Percentiles rank a stretch among this genome's conserved stretches.
phyloP scores from a whole-genome alignment of 2,888 invertebrate species.

The Aphodius sticticus region DNA sequence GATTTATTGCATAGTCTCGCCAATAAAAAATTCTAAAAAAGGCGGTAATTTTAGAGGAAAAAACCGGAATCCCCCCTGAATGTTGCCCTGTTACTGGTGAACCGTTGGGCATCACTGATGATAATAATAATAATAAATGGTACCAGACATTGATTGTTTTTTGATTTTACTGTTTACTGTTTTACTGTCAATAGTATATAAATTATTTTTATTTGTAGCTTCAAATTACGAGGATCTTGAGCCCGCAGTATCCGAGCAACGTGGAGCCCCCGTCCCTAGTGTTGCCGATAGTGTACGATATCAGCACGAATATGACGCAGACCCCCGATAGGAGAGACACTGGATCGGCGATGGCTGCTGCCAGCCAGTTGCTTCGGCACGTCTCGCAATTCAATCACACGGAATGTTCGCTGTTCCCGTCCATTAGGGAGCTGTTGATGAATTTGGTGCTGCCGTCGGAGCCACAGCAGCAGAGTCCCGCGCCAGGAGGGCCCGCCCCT shows the following conservation, averaged over 20 bases:
- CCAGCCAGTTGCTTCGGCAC: constrained; percentile 70
- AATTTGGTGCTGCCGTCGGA: constrained; percentile 86
- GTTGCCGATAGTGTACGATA: constrained; percentile 90
- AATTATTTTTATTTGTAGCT: constrained; percentile 69
- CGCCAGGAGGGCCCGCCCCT: constrained; percentile 57
- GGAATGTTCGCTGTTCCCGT: constrained; percentile 92
- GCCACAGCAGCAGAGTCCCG: constrained; percentile 66
- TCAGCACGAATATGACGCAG: constrained; percentile 84
- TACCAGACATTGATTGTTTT: too few relatives aligned
- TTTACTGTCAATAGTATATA: too few relatives aligned
- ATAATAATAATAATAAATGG: too few relatives aligned
- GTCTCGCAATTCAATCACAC: constrained; percentile 77
- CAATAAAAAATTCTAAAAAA: too few relatives aligned
- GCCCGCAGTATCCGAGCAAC: constrained; percentile 65
- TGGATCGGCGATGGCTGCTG: constrained; percentile 67
- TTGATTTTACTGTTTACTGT: too few relatives aligned
- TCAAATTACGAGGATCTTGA: constrained; percentile 74
- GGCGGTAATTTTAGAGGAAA: too few relatives aligned
- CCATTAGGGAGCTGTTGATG: constrained; percentile 85
- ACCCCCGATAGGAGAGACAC: constrained; percentile 84
- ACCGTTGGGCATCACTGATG: too few relatives aligned
- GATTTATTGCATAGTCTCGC: too few relatives aligned
- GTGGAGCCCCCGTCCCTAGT: constrained; percentile 79
- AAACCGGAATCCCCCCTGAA: too few relatives aligned
- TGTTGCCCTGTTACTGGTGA: too few relatives aligned